Evolutionary conservation across 2,888 invertebrate genomes (phyloP).

Genomic region (Encarsia formosa): DNA sequence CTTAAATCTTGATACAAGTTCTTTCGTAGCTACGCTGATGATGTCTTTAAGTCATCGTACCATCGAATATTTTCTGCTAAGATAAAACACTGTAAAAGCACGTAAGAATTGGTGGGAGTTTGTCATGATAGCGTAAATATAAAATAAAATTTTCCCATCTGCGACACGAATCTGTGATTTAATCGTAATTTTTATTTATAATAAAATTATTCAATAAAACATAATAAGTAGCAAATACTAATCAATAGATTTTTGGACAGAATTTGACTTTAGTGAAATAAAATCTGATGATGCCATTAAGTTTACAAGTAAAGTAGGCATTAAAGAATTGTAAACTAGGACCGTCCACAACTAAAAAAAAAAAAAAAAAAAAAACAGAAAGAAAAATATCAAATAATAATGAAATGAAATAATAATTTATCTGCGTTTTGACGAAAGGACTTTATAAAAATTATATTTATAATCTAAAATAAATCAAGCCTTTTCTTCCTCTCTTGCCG

Average conservation of each 20-base stretch:
- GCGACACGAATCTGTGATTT: conserved; percentile 27
- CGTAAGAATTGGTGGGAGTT: neutral
- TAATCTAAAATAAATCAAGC: conserved; percentile 15
- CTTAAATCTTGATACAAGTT: too few relatives aligned
- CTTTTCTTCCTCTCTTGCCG: conserved; percentile 25
- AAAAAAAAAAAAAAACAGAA: conserved; percentile 13
- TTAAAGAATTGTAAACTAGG: conserved; percentile 21
- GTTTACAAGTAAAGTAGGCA: conserved; percentile 16
- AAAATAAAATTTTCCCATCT: conserved; percentile 2
- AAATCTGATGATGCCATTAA: conserved; percentile 21
- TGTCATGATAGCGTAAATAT: neutral
- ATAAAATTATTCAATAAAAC: conserved; percentile 31
- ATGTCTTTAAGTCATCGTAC: conserved; percentile 8
- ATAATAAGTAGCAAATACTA: conserved; percentile 17
- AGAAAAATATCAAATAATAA: conserved; percentile 18
- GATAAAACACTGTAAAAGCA: conserved; percentile 7
- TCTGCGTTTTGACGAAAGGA: conserved; percentile 33
- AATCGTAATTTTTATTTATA: conserved; percentile 27
- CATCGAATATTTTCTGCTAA: conserved; percentile 13
- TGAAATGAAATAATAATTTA: conserved; percentile 34
- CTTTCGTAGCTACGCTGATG: conserved; percentile 16
- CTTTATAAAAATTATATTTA: conserved; percentile 14
- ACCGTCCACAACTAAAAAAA: conserved; percentile 26
- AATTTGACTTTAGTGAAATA: too few relatives aligned
- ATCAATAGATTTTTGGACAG: neutral